Conservation (phyloP, 2,888 invertebrate species). For the Thalpophila matura region DNA sequence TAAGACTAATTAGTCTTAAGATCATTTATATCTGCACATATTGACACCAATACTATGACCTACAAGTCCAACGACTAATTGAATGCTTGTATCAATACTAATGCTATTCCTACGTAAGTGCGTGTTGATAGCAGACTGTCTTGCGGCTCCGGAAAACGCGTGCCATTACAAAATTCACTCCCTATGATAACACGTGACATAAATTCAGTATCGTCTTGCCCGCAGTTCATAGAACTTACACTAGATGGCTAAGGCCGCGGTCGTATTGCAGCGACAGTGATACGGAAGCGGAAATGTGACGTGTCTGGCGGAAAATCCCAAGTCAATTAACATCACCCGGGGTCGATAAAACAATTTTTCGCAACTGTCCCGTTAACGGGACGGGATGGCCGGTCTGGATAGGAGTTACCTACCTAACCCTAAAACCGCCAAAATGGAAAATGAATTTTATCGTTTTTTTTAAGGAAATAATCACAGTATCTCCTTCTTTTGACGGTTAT, state of each 20-base stretch:
- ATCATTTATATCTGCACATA: conserved; percentile 28
- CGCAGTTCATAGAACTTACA: conserved; percentile 87
- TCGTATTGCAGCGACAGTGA: conserved; percentile 44
- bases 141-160: conserved; percentile 78
- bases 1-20: conserved; percentile 18
- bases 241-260: conserved; percentile 64
- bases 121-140: conserved; percentile 36
- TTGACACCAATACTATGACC: conserved; percentile 43
- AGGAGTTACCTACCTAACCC: too few species aligned
- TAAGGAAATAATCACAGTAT: too few species aligned
- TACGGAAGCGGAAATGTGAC: conserved; percentile 31
- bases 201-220: conserved; percentile 81
- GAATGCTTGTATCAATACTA: conserved; percentile 34
- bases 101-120: conserved; percentile 15
- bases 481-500: too few species aligned
- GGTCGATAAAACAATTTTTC: not conserved
- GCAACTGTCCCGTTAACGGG: too few species aligned
- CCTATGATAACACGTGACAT: conserved; percentile 84
- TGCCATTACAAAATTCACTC: conserved; percentile 85
- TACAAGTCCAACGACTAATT: conserved; percentile 52
- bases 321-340: not conserved
- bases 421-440: too few species aligned
- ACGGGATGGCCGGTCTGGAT: too few species aligned
- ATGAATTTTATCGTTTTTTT: too few species aligned
- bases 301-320: conserved; percentile 3